Base-by-base conservation (phyloP, 2,797 vertebrate genomes). In the Babyrousa celebensis region DNA sequence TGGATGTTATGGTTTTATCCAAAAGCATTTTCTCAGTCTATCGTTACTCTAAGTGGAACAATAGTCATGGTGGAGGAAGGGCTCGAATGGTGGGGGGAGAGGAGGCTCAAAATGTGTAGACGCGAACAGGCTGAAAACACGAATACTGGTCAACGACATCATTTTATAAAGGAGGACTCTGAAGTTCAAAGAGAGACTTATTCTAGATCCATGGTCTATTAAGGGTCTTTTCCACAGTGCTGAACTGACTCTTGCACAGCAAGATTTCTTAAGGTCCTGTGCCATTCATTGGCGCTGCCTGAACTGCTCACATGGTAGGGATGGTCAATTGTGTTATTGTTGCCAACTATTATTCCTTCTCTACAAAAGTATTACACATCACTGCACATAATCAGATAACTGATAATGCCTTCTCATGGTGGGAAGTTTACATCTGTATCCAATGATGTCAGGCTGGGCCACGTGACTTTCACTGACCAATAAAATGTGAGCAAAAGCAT, bases 91-190 rank as follows among this genome's bases (percentile, higher is more conserved):
- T 48, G 43, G 43, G 43, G 43, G 43, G 43, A 48, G 43, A 48
- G 43, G 43, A 72, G 8, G 54, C n/a, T 83, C 78, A 79, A 95
- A 68, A 65, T 23, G 3, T 25, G 3, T 52, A 32, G 5, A 72
- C 40, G 21, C n/a, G 10, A 70, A 88, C 89, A n/a, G 17, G 3
- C 52, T 36, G 43, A 65, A 82, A 88, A 32, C 27, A 43, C 29
- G 11, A 3, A 10, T 67, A 17, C 36, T 48, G 12, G 71, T n/a
- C 5, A 12, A 9, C 85, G 15, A 43, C 29, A 43, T 90, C 65
- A 9, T 75, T 86, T 95, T 70, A 58, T 18, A 40, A 67, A 94
- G 32, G 68, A 94, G 63, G 29, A 36, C 32, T 74, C 75, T 62
- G 71, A 72, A 68, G 5, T 82, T 92, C 21, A 87, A 29, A 77